These are phyloP conservation scores for Hippoglossus stenolepis DNA, from an alignment of 2,113 vertebrate species.

Conservation along the genomic window DNA sequence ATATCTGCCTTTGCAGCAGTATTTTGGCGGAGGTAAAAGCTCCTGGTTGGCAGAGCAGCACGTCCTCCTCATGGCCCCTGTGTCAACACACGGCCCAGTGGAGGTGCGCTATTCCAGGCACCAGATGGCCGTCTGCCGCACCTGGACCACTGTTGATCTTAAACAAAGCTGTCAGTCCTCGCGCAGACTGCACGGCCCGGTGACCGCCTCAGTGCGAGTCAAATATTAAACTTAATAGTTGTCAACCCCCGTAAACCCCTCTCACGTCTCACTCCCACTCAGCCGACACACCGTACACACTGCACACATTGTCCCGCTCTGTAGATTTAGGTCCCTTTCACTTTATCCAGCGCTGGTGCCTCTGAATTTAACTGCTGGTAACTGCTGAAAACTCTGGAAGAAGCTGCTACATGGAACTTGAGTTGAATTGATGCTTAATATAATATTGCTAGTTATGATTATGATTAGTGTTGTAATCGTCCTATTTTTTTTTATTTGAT, in stretches of 20 bases:
- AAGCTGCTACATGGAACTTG: background rate
- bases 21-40: conserved; percentile 3
- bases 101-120: conserved; percentile 41
- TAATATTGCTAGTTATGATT: too few relatives aligned
- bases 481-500: too few relatives aligned
- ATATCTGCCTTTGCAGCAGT: background rate
- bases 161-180: conserved; percentile 69
- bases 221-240: conserved; percentile 71
- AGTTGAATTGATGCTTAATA: background rate
- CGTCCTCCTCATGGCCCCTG: conserved; percentile 23
- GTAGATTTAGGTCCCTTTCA: background rate
- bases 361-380: background rate
- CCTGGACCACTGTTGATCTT: conserved; percentile 69
- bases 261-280: conserved; percentile 20
- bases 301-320: conserved; percentile 12
- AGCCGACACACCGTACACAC: conserved; percentile 7
- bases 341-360: background rate
- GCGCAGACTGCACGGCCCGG: conserved; percentile 51
- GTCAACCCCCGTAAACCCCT: background rate
- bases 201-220: conserved; percentile 51
- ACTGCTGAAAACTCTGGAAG: background rate
- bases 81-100: conserved; percentile 52
- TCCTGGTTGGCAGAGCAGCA: conserved; percentile 11
- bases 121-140: conserved; percentile 63
- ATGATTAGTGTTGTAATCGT: too few relatives aligned